Percentiles rank a stretch among this genome's conserved stretches.
Conservation (phyloP, 2,888 invertebrate genomes). For the Chymomyza caudatula region DNA sequence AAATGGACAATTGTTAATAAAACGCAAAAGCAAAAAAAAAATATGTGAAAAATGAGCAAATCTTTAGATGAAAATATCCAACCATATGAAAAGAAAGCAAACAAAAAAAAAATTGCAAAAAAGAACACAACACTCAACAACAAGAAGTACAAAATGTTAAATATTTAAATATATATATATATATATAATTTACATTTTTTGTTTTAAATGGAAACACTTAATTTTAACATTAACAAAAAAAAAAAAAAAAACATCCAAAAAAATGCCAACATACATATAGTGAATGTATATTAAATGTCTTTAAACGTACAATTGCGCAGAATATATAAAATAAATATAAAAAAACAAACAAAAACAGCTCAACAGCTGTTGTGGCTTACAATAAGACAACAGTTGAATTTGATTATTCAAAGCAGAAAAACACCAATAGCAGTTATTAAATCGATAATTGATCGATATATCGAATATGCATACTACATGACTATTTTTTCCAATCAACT, state of each 20-base stretch:
- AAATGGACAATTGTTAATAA: slow-evolving; percentile 48
- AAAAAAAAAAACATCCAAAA: slow-evolving; percentile 26
- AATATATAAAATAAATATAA: slow-evolving; percentile 7
- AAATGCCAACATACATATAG: slow-evolving; percentile 39
- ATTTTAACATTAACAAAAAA: slow-evolving; percentile 38
- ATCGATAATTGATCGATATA: slow-evolving; percentile 20
- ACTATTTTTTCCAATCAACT: slow-evolving; percentile 24
- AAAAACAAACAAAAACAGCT: neutral
- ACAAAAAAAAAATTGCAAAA: slow-evolving; percentile 40
- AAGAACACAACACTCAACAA: slow-evolving; percentile 65
- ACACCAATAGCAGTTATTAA: neutral
- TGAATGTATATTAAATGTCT: slow-evolving; percentile 28
- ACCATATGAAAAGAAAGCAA: slow-evolving; percentile 33
- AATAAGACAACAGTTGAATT: neutral
- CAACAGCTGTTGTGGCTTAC: neutral
- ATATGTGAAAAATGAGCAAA: neutral
- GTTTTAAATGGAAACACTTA: slow-evolving; percentile 52
- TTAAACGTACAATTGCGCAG: slow-evolving; percentile 45
- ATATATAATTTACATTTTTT: slow-evolving; percentile 67
- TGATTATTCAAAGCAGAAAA: neutral
- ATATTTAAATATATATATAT: slow-evolving; percentile 41
- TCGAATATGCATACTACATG: slow-evolving; percentile 17
- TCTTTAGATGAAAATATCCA: slow-evolving; percentile 41
- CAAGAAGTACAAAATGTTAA: slow-evolving; percentile 72
- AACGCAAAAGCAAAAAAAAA: slow-evolving; percentile 21